Conservation (phyloP, 2,113 vertebrate genomes). For the Cyanoramphus novaezelandiae region DNA sequence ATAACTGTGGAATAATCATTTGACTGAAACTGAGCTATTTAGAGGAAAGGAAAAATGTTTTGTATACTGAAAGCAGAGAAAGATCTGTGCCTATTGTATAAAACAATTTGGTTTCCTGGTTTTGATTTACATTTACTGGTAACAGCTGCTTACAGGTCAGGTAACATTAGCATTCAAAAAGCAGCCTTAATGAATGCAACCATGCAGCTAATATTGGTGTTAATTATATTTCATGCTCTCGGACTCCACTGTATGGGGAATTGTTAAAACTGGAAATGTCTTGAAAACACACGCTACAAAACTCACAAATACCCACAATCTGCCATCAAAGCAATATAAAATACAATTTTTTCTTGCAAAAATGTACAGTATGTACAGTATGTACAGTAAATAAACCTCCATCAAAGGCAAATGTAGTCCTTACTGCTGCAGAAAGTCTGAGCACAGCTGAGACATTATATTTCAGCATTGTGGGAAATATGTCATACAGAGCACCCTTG, state of each 20-base stretch:
- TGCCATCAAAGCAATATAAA: not conserved
- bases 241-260: not conserved
- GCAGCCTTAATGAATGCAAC: constrained; percentile 59
- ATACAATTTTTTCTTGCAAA: not conserved
- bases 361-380: not conserved
- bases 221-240: constrained; percentile 72
- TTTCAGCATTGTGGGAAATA: constrained; percentile 12
- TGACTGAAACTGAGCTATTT: not conserved
- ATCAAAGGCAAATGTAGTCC: not conserved
- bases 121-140: constrained; percentile 68
- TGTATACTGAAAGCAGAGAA: not conserved
- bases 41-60: not conserved
- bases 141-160: constrained; percentile 78
- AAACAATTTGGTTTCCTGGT: constrained; percentile 64
- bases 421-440: not conserved
- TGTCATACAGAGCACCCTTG: not conserved
- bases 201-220: constrained; percentile 54
- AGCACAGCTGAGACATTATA: not conserved
- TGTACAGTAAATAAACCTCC: not conserved
- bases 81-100: constrained; percentile 50
- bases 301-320: not conserved
- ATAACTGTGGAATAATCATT: not conserved
- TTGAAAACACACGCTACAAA: not conserved
- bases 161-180: constrained; percentile 67
- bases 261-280: not conserved